Conservation (phyloP, 2,113 vertebrate genomes). For the Psophia crepitans region DNA sequence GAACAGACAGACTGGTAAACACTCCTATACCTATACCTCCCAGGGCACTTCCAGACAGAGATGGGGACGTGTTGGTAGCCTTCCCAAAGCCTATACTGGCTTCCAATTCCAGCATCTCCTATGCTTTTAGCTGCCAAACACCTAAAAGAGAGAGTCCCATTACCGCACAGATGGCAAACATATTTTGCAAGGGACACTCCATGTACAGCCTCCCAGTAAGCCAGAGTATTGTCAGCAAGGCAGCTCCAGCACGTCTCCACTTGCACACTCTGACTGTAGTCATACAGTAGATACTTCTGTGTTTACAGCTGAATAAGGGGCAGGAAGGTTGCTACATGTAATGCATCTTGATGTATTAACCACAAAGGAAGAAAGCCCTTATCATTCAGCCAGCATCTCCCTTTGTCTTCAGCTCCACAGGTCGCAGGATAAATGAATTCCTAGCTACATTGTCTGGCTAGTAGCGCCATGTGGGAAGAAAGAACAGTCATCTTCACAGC, state of each 20-base stretch:
- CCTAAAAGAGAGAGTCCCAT: not conserved
- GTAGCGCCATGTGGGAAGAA: not conserved
- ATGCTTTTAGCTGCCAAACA: not conserved
- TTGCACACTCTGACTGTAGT: not conserved
- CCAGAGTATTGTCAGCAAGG: not conserved
- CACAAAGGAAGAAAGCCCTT: conserved; percentile 11
- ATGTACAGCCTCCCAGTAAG: not conserved
- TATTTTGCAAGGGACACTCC: not conserved
- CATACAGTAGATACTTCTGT: not conserved
- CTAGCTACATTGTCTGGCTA: not conserved
- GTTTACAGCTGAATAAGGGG: not conserved
- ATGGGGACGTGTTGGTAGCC: not conserved
- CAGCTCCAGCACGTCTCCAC: not conserved
- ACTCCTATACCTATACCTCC: not conserved
- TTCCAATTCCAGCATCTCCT: not conserved
- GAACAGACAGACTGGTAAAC: not conserved
- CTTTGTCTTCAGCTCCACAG: conserved; percentile 26
- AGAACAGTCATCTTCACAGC: not conserved
- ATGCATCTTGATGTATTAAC: not conserved
- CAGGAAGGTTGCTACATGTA: not conserved
- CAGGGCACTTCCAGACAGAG: not conserved
- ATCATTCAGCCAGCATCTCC: conserved; percentile 33
- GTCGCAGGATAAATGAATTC: not conserved
- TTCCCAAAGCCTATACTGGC: not conserved
- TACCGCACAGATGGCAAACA: not conserved